phyloP scores from a whole-genome alignment of 1,140 invertebrate species.

The Lethocerus indicus region DNA sequence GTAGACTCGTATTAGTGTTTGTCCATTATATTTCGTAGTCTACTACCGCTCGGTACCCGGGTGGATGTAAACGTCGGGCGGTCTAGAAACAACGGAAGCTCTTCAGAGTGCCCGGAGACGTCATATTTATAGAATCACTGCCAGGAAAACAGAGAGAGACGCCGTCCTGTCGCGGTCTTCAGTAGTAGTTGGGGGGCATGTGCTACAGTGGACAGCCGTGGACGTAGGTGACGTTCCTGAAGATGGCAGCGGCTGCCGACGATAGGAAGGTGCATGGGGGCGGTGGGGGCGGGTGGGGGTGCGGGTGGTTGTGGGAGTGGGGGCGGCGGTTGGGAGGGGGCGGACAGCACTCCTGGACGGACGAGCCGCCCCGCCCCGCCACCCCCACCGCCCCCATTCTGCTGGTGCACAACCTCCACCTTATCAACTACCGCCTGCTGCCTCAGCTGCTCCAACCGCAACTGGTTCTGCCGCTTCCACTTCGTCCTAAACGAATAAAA shows the following conservation, averaged over 20 bases:
- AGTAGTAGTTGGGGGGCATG: background rate
- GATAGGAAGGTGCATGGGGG: constrained; percentile 29
- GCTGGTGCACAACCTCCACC: no score
- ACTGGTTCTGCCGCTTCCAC: constrained; percentile 85
- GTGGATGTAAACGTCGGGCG: background rate
- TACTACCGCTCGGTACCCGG: background rate
- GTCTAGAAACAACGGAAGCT: background rate
- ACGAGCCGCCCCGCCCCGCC: constrained; percentile 4
- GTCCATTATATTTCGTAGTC: no score
- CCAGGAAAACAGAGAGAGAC: background rate
- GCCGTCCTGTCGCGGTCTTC: background rate
- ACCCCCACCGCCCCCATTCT: no score
- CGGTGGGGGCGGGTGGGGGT: constrained; percentile 25
- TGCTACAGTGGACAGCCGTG: constrained; percentile 48
- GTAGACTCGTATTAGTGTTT: no score
- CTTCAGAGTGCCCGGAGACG: no score
- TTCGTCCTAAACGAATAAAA: no score
- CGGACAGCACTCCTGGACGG: constrained; percentile 26
- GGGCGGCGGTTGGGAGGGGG: constrained; percentile 17
- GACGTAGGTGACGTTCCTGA: constrained; percentile 53
- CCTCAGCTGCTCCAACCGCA: constrained; percentile 65
- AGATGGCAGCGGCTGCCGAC: constrained; percentile 44
- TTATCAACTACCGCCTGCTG: constrained; percentile 55
- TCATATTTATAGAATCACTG: background rate
- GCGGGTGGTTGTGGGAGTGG: constrained; percentile 3